Conservation (phyloP, 2,113 vertebrate genomes). For the Triplophysa tibetana region DNA sequence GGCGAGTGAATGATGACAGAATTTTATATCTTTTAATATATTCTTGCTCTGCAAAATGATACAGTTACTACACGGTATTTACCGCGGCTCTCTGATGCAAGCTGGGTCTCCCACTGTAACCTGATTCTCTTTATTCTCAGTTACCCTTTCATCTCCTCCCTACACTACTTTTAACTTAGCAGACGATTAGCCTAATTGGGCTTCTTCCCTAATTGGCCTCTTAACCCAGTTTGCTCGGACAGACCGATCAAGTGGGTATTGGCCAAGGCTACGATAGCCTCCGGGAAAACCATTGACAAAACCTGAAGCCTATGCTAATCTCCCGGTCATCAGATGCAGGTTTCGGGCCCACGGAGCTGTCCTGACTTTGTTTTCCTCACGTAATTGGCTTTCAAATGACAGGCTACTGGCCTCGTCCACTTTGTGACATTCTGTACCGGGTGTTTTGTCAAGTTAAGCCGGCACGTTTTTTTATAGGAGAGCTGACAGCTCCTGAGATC, state of each 20-base stretch:
- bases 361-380: slow-evolving; percentile 35
- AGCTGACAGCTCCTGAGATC: slow-evolving; percentile 50
- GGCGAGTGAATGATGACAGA: no score
- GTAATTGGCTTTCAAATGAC: slow-evolving; percentile 67
- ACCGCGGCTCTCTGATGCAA: background rate
- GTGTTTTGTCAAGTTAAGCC: slow-evolving; percentile 59
- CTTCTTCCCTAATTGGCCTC: slow-evolving; percentile 50
- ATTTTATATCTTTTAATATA: no score
- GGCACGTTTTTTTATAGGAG: slow-evolving; percentile 36
- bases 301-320: slow-evolving; percentile 34
- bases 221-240: slow-evolving; percentile 55
- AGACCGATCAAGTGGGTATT: slow-evolving; percentile 34
- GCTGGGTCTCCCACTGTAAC: slow-evolving; percentile 28
- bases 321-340: slow-evolving; percentile 49
- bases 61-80: background rate
- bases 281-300: slow-evolving; percentile 18
- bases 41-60: background rate
- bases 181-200: slow-evolving; percentile 51
- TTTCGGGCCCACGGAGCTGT: slow-evolving; percentile 61
- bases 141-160: slow-evolving; percentile 10
- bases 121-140: slow-evolving; percentile 18
- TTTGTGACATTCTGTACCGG: slow-evolving; percentile 51
- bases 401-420: slow-evolving; percentile 38
- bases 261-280: slow-evolving; percentile 31
- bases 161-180: slow-evolving; percentile 41